Base-by-base conservation (phyloP, 1,140 invertebrate genomes). In the Eriosoma lanigerum region DNA sequence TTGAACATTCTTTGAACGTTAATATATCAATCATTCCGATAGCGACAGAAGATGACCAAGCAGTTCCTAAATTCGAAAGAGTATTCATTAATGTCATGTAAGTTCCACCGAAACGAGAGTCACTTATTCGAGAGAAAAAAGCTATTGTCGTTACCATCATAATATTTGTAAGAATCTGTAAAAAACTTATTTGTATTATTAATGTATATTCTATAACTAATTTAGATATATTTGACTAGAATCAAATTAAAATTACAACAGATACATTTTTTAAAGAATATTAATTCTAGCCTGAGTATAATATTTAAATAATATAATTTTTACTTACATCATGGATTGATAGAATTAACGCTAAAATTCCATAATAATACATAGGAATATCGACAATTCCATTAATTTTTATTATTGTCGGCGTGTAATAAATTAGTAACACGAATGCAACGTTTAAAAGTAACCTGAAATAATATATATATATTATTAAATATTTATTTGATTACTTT, bases 21-120 rank as follows among this genome's bases (percentile, higher is more conserved):
- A 98, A 86, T 19, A 91, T 88, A 87, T 99, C 97, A 8, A 99
- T 95, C 62, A 96, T 89, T 91, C 94, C 97, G 3, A 99, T 88
- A 0, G 95, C 91, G 9, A 98, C 86, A 0, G 97, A 98, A 58
- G 92, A 90, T 1, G 97, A 96, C 97, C 97, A 99, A 85, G 97
- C 98, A 12, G 95, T 96, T 26, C 98, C 98, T 29, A 99, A 88
- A 89, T 99, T 99, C 32, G 91, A 91, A 9, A 99, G 86, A 0
- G 98, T 99, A 85, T 99, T 99, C 3, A 99, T 88, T 54, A 99
- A 88, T 1, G 98, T 99, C 98, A 99, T 99, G 85, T 99, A 99
- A 0, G 98, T 99, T 32, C 98, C 98, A 21, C 98, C 98, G 5
- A 99, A 95, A 1, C 90, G 87, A 0, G 95, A 94, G 86, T 98